These are phyloP conservation scores for Lasioglossum lativentre DNA, from an alignment of 2,888 invertebrate species.

Conservation along the genomic window DNA sequence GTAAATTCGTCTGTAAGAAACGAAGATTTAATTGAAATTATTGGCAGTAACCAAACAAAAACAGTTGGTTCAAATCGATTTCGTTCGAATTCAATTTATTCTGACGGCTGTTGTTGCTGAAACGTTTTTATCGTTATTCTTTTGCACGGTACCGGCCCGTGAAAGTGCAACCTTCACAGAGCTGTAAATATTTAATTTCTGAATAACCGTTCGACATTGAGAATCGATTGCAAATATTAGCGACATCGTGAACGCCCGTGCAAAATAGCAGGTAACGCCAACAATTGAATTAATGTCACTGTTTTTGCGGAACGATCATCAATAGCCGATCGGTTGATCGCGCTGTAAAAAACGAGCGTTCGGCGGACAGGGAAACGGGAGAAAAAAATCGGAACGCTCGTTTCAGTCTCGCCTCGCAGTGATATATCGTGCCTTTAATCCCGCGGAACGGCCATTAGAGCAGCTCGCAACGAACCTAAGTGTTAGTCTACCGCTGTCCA, in stretches of 20 bases:
- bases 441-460: conserved; percentile 32
- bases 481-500: conserved; percentile 36
- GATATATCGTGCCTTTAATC: conserved; percentile 38
- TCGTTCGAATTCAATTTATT: not conserved
- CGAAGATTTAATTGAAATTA: not conserved
- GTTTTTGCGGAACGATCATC: not conserved
- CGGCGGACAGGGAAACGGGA: not conserved
- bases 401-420: not conserved
- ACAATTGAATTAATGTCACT: not conserved
- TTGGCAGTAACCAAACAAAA: not conserved
- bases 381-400: conserved; percentile 1
- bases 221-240: not conserved
- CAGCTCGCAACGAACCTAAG: conserved; percentile 30
- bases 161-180: not conserved
- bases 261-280: not conserved
- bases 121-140: not conserved
- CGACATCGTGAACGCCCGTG: not conserved
- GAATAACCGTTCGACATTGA: not conserved
- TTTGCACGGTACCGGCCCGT: not conserved
- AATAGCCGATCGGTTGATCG: not conserved
- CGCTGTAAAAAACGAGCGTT: not conserved
- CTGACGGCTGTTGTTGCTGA: not conserved
- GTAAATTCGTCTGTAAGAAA: not conserved
- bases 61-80: not conserved
- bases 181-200: not conserved